A percentile compares a stretch with the other conserved stretches of the same genome.
Conservation (phyloP, 1,140 invertebrate genomes). For the Charaxes varanes region DNA sequence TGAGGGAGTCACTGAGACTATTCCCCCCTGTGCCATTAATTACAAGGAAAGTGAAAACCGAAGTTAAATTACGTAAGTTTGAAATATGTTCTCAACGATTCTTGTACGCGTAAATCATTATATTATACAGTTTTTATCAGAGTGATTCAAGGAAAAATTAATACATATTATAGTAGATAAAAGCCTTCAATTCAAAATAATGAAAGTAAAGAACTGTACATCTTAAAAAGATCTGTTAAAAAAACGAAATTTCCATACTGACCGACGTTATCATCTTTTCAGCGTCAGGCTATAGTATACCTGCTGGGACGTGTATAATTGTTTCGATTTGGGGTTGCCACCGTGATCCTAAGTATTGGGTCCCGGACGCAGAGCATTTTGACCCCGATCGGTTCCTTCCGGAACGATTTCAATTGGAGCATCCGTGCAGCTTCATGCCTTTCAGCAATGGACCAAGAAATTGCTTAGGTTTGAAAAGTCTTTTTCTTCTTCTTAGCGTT, state of each 20-base stretch:
- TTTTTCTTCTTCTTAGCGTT: too few relatives aligned
- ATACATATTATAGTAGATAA: too few relatives aligned
- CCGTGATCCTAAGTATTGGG: constrained; percentile 67
- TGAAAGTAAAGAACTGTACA: too few relatives aligned
- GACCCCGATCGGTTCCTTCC: constrained; percentile 81
- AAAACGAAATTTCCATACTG: too few relatives aligned
- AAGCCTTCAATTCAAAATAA: too few relatives aligned
- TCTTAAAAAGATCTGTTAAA: too few relatives aligned
- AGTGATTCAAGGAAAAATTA: too few relatives aligned
- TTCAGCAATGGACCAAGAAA: constrained; percentile 79
- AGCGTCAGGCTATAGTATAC: constrained; percentile 41
- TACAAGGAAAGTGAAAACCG: constrained; percentile 46
- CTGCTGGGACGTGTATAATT: constrained; percentile 41
- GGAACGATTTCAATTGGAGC: constrained; percentile 59
- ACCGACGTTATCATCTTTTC: too few relatives aligned
- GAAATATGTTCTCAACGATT: not conserved
- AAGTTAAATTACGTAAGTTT: constrained; percentile 57
- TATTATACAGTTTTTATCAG: too few relatives aligned
- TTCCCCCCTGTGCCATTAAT: constrained; percentile 78
- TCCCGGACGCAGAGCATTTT: constrained; percentile 79
- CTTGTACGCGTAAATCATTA: too few relatives aligned
- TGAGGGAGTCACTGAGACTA: constrained; percentile 82
- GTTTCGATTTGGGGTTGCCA: constrained; percentile 64
- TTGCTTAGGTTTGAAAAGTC: constrained; percentile 73
- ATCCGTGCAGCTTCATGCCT: constrained; percentile 75